A percentile compares a stretch with the other conserved stretches of the same genome.
phyloP scores from a whole-genome alignment of 2,113 vertebrate species.

The Polypterus senegalus region DNA sequence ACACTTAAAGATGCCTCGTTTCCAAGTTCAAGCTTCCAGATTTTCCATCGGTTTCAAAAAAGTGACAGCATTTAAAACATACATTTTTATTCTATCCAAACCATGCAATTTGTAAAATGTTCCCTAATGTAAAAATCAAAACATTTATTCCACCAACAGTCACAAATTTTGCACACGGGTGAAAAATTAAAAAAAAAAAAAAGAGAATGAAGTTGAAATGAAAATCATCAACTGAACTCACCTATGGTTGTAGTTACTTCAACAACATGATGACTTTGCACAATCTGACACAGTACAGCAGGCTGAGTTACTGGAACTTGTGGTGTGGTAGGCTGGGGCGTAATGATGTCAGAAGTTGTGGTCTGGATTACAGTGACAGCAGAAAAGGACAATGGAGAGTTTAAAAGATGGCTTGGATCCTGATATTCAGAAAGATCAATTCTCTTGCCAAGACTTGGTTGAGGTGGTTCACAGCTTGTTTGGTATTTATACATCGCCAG shows the following conservation, averaged over 20 bases:
- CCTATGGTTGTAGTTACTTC: slow-evolving; percentile 55
- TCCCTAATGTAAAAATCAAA: too few relatives aligned
- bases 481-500: slow-evolving; percentile 83
- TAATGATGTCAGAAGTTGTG: slow-evolving; percentile 48
- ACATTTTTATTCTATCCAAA: too few relatives aligned
- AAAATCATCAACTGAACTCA: slow-evolving; percentile 34
- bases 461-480: slow-evolving; percentile 75
- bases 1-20: too few relatives aligned
- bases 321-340: slow-evolving; percentile 39
- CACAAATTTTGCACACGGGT: too few relatives aligned
- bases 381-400: slow-evolving; percentile 45
- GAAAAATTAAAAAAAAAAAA: too few relatives aligned
- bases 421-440: slow-evolving; percentile 79
- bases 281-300: slow-evolving; percentile 16
- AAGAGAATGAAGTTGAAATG: neutral
- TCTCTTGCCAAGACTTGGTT: slow-evolving; percentile 72
- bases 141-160: too few relatives aligned
- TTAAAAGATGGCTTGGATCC: slow-evolving; percentile 51
- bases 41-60: too few relatives aligned
- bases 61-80: too few relatives aligned
- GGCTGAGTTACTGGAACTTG: slow-evolving; percentile 27
- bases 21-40: too few relatives aligned
- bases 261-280: slow-evolving; percentile 42
- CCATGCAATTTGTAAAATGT: too few relatives aligned
- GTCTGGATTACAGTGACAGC: slow-evolving; percentile 55